Base-by-base conservation (phyloP, 2,797 vertebrate species). In the Yasuhikotakia modesta region DNA sequence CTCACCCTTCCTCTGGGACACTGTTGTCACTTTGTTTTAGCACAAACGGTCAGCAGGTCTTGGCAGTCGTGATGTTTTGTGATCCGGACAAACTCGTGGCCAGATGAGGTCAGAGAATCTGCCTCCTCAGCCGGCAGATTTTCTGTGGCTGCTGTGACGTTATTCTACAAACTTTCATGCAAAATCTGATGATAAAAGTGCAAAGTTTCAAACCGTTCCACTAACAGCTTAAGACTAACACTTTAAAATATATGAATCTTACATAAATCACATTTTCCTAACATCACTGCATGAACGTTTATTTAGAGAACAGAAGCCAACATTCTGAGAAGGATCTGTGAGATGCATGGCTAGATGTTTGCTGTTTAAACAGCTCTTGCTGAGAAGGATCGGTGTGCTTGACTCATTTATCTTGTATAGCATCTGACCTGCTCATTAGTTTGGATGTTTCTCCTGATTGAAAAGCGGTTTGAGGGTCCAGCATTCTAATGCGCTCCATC, bases 1-100 rank as follows among this genome's bases (percentile, higher is more conserved):
- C 87, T 91, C 88, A 92, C 90, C 90, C 91, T 92, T 90, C 88
- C 90, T 88, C 71, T 69, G 88, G 89, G 91, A 91, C 85, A 85
- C 80, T 61, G 85, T 87, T 92, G 92, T 93, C 92, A 93, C 89
- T 92, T 92, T 88, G 89, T 60, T 86, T 92, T 92, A 91, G 86
- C 86, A 74, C 86, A 82, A 85, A 85, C 75, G 76, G 82, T 85
- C 84, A 81, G 85, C 75, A 84, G 85, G 76, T 79, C 86, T 84
- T 86, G 67, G 70, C 88, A 87, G 85, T 88, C 86, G 87, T 91
- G 92, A 92, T 91, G 85, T 90, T 86, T 90, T 90, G 87, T 89
- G 88, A 91, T 90, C 87, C 79, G 87, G 91, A 90, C 81, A 90
- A 92, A 91, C 89, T 87, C 83, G 84, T 85, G 89, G 90, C 90